Percentiles rank a stretch among this genome's conserved stretches.
Evolutionary conservation across 2,113 vertebrate genomes (phyloP).

Genomic region (Lonchura striata): DNA sequence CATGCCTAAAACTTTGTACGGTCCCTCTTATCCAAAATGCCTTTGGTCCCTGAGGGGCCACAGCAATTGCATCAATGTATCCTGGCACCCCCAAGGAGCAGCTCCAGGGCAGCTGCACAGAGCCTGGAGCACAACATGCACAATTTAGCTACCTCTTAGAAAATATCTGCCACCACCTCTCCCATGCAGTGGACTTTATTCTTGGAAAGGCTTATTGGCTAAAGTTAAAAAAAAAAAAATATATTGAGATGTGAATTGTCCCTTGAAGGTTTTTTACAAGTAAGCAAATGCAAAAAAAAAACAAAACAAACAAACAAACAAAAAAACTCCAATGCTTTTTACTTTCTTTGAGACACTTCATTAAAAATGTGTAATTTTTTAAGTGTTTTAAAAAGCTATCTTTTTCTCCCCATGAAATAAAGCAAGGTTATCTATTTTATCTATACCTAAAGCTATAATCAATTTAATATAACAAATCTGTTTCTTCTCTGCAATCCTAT

Average conservation of each 20-base stretch:
- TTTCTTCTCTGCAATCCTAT: constrained; percentile 42
- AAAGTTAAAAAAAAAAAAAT: not conserved
- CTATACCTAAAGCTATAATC: constrained; percentile 22
- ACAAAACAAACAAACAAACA: not conserved
- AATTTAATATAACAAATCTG: constrained; percentile 59
- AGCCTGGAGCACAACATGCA: not conserved
- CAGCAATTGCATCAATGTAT: not conserved
- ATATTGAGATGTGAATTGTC: not conserved
- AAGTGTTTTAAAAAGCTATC: not conserved
- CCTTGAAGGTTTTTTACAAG: not conserved
- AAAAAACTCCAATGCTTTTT: not conserved
- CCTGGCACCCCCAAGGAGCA: not conserved
- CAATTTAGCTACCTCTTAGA: not conserved
- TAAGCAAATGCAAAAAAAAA: not conserved
- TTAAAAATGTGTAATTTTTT: not conserved
- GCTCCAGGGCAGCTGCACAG: not conserved
- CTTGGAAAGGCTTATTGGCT: not conserved
- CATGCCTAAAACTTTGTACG: not conserved
- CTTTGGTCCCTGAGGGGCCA: not conserved
- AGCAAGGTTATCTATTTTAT: constrained; percentile 15
- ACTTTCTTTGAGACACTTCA: not conserved
- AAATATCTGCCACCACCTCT: not conserved
- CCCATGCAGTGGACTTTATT: not conserved
- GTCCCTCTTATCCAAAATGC: not conserved
- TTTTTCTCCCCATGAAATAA: not conserved